These are phyloP conservation scores for Trachelus tabidus DNA, from an alignment of 2,888 invertebrate species.

Conservation along the genomic window DNA sequence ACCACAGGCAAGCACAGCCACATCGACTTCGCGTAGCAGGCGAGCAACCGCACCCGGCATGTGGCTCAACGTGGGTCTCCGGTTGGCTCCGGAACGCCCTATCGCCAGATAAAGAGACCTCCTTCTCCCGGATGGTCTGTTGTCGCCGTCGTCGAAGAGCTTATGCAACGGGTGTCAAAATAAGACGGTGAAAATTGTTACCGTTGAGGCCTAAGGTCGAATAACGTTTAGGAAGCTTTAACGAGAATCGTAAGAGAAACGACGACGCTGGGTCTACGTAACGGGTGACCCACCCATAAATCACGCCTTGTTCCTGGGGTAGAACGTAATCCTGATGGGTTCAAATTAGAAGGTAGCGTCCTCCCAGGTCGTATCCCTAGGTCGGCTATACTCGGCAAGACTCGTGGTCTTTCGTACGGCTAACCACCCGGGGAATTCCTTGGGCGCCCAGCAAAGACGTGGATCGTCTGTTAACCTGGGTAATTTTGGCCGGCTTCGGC, in stretches of 20 bases:
- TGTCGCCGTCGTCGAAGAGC: conserved; percentile 21
- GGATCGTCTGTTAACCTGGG: conserved; percentile 8
- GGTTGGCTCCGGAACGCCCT: conserved; percentile 23
- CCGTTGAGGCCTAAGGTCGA: neutral
- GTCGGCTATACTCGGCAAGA: neutral
- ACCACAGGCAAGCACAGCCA: conserved; percentile 7
- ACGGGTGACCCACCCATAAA: neutral
- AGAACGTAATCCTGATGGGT: neutral
- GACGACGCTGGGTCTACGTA: neutral
- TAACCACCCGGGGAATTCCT: neutral
- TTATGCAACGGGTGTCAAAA: conserved; percentile 3
- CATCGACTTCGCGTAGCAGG: conserved; percentile 30
- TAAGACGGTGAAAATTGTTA: neutral
- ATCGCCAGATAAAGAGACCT: neutral
- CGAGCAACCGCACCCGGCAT: conserved; percentile 37
- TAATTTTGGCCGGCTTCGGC: neutral
- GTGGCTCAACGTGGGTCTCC: conserved; percentile 24
- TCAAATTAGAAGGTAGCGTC: neutral
- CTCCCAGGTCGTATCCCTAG: neutral
- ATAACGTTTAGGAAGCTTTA: neutral
- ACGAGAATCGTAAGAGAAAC: neutral
- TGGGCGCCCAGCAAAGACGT: conserved; percentile 9
- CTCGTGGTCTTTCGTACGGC: neutral
- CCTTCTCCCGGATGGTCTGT: conserved; percentile 20
- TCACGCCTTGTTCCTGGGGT: neutral